phyloP scores from a whole-genome alignment of 2,113 vertebrate genomes.

The Megaleporinus macrocephalus region DNA sequence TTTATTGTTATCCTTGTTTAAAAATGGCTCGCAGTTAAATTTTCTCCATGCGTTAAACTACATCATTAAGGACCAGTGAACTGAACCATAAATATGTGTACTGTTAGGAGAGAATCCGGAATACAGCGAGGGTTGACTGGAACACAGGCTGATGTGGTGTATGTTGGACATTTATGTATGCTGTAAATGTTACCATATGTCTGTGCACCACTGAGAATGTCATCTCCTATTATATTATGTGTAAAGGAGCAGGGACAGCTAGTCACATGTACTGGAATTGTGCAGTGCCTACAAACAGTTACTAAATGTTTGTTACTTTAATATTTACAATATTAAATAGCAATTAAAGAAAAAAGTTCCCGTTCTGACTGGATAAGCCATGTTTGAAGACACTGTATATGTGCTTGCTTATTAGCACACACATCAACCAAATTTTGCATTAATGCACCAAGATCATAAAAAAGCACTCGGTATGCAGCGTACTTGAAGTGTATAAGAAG shows the following conservation, averaged over 20 bases:
- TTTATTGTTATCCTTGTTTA: slow-evolving; percentile 45
- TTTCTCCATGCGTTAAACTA: background rate
- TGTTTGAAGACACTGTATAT: no score
- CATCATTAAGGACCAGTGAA: background rate
- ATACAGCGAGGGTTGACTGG: background rate
- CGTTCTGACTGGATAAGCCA: no score
- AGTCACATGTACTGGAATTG: background rate
- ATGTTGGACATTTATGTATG: background rate
- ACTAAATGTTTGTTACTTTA: background rate
- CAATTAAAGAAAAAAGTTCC: no score
- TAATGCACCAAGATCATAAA: no score
- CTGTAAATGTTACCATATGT: background rate
- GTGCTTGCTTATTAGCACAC: no score
- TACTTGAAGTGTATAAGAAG: no score
- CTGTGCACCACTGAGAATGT: background rate
- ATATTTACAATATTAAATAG: no score
- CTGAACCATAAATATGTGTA: background rate
- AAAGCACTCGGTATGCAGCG: no score
- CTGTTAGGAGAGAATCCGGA: background rate
- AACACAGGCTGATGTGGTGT: background rate
- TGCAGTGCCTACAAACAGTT: background rate
- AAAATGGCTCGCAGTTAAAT: slow-evolving; percentile 40
- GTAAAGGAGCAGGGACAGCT: background rate
- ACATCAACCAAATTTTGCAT: no score
- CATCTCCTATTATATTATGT: background rate